phyloP scores from a whole-genome alignment of 64 coral and sea anemone genomes.

The Actinia tenebrosa region DNA sequence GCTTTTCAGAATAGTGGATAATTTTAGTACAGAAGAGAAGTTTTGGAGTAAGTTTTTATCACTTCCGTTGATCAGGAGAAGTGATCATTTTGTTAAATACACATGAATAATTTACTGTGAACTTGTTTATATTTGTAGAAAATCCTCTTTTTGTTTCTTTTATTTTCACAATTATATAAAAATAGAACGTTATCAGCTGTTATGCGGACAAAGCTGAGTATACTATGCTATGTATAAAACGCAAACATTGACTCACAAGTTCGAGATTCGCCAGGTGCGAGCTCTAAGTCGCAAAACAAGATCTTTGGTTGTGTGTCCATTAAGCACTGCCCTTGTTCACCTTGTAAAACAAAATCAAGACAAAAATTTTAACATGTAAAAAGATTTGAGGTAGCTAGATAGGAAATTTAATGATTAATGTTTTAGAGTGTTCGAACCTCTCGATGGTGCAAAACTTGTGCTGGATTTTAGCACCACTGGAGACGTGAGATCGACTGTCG shows the following conservation, averaged over 20 bases:
- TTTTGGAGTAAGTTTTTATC: background rate
- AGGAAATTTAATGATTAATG: conserved; percentile 5
- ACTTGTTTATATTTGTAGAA: background rate
- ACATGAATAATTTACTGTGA: background rate
- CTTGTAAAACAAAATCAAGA: conserved; percentile 51
- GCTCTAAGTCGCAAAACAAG: conserved; percentile 90
- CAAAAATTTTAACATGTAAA: background rate
- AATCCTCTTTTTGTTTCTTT: background rate
- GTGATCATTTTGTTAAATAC: background rate
- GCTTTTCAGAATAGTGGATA: background rate
- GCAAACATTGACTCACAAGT: conserved; percentile 52
- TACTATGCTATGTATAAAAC: background rate
- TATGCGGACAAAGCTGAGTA: background rate
- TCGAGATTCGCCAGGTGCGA: conserved; percentile 80
- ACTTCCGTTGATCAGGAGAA: background rate
- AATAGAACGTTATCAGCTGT: background rate
- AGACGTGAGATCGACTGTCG: conserved; percentile 38
- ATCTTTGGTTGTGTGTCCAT: conserved; percentile 88
- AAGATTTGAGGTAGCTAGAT: background rate
- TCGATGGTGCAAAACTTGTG: conserved; percentile 88
- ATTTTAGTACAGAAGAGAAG: background rate
- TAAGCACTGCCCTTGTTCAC: conserved; percentile 87
- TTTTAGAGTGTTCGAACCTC: conserved; percentile 59
- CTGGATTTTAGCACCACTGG: conserved; percentile 31
- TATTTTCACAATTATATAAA: background rate